phyloP scores from a whole-genome alignment of 2,113 vertebrate species.

The Galeopterus variegatus region DNA sequence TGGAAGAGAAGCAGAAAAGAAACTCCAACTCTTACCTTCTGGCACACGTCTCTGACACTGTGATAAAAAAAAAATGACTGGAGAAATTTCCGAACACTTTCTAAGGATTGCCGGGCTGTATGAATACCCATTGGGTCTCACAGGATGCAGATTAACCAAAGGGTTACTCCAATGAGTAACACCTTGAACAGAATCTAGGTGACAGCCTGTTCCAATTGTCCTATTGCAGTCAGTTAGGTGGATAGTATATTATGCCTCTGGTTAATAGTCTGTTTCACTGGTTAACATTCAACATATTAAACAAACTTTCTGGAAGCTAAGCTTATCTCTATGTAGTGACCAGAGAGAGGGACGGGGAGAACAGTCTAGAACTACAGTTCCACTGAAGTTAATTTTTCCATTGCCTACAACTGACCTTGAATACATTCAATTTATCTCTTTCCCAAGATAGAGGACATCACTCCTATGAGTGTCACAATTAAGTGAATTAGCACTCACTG shows the following conservation, averaged over 20 bases:
- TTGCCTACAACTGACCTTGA: slow-evolving; percentile 52
- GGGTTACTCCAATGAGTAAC: slow-evolving; percentile 2
- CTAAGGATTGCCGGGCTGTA: background rate
- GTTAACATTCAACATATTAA: slow-evolving; percentile 52
- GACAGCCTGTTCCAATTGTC: background rate
- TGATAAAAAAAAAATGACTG: slow-evolving; percentile 40
- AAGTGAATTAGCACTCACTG: slow-evolving; percentile 26
- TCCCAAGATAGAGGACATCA: background rate
- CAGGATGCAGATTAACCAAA: slow-evolving; percentile 49
- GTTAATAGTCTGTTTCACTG: background rate
- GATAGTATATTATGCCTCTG: background rate
- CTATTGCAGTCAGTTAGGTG: background rate
- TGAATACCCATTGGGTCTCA: slow-evolving; percentile 18
- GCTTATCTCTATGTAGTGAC: slow-evolving; percentile 33
- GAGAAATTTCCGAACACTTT: slow-evolving; percentile 48
- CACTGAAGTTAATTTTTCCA: slow-evolving; percentile 16
- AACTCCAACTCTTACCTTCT: slow-evolving; percentile 54
- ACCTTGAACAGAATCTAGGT: slow-evolving; percentile 34
- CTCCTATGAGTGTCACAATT: slow-evolving; percentile 2
- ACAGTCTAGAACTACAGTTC: slow-evolving; percentile 39
- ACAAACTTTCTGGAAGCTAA: slow-evolving; percentile 24
- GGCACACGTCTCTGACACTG: slow-evolving; percentile 57
- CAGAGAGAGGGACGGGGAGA: background rate
- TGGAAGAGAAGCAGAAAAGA: slow-evolving; percentile 58
- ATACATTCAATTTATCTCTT: slow-evolving; percentile 47